Base-by-base conservation (phyloP, 2,888 invertebrate genomes). In the Fragum fragum region DNA sequence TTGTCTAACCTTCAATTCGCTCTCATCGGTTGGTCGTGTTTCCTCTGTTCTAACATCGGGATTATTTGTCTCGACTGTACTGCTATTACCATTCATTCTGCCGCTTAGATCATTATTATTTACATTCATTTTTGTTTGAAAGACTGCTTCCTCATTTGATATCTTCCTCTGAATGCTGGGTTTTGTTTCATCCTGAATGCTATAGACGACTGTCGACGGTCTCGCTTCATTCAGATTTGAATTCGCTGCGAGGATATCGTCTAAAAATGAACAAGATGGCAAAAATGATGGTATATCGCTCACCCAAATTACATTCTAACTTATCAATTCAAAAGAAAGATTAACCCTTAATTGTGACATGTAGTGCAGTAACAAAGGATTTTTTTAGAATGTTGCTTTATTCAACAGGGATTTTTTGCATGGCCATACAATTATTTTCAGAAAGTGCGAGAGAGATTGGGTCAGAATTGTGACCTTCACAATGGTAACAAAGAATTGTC, bases 101-200 rank as follows among this genome's bases (percentile, higher is more conserved):
- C 21, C 66, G 14, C 11, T 1, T 0, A 66, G 6, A 1, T 42
- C 42, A 21, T 28, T 7, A 23, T 66, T 66, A 42, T 42, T 36
- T 7, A 21, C 39, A 26, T 36, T 66, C 5, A 47, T 18, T 16
- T 66, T 69, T 53, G 70, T 29, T 1, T 73, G 70, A 16, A 61
- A 61, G 9, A 59, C 72, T 14, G 72, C 79, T 3, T 42, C 42
- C 63, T 72, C 75, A 26, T 73, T 69, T 9, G 76, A 70, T 11
- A 69, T 23, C 47, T 73, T 73, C 29, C 57, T 53, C 1, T 36
- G 68, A 9, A 52, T 16, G 5, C 11, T 39, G 11, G 1, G 6
- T 6, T 42, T 36, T 21, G 70, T 52, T 53, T 52, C 52, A n/a
- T 70, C 70, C 11, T 52, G 52, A 6, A 53, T 29, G 5, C n/a